Percentiles rank a stretch among this genome's conserved stretches.
Conservation (phyloP, 2,113 vertebrate species). For the Narcine bancroftii region DNA sequence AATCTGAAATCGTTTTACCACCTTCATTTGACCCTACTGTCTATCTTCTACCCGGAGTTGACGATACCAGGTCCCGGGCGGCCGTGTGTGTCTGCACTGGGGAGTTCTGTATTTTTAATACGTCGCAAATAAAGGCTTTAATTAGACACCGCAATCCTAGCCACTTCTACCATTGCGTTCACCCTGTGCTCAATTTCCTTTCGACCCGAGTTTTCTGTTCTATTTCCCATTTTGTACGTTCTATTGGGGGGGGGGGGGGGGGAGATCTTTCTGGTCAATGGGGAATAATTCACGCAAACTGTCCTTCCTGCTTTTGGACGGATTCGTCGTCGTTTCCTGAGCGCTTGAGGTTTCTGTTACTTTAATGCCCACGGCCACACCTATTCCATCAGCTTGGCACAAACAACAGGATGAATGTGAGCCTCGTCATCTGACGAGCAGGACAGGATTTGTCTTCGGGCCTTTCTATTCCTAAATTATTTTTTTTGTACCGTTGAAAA, state of each 20-base stretch:
- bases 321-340: background rate
- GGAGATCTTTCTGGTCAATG: background rate
- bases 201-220: background rate
- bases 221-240: too few species aligned
- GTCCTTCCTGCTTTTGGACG: too few species aligned
- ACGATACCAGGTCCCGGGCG: background rate
- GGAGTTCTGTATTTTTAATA: background rate
- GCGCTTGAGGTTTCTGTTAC: too few species aligned
- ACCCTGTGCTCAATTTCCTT: too few species aligned
- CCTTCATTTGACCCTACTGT: background rate
- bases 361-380: constrained; percentile 65
- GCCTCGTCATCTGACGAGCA: background rate
- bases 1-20: background rate
- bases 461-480: background rate
- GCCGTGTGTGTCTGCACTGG: background rate
- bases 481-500: background rate
- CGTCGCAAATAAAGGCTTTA: background rate
- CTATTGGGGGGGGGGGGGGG: too few species aligned
- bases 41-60: background rate
- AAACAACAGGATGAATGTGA: background rate
- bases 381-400: constrained; percentile 59
- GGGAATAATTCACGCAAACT: too few species aligned
- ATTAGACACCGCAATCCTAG: background rate
- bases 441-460: background rate
- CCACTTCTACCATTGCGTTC: background rate